Percentiles rank a stretch among this genome's conserved stretches.
These are phyloP conservation scores for Chaetogeoica ovagalla DNA, from an alignment of 2,888 invertebrate species.

Conservation along the genomic window DNA sequence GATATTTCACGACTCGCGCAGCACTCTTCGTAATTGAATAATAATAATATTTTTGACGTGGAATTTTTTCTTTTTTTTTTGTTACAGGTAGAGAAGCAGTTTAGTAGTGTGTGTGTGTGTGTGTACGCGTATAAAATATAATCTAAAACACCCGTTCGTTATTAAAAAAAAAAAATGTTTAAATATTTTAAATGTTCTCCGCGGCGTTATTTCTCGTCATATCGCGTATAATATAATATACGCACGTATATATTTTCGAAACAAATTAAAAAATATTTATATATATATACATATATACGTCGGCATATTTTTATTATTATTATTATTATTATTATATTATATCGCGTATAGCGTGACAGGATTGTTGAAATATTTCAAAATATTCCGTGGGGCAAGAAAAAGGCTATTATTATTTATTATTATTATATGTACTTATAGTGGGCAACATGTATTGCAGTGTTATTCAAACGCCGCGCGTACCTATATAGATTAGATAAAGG, in stretches of 20 bases:
- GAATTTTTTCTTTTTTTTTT: background rate
- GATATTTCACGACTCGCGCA: background rate
- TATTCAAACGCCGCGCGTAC: no score
- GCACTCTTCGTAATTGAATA: constrained; percentile 13
- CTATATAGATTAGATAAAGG: background rate
- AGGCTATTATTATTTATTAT: no score
- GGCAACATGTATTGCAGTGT: no score
- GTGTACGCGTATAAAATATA: no score
- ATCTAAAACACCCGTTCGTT: no score
- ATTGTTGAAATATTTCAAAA: background rate
- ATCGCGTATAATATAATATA: no score
- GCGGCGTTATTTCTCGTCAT: no score
- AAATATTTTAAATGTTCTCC: no score
- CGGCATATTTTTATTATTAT: no score
- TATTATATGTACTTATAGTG: no score
- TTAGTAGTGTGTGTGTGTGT: no score
- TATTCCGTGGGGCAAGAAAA: background rate
- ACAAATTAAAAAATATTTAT: background rate
- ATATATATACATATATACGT: background rate
- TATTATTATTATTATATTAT: background rate
- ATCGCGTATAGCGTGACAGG: background rate
- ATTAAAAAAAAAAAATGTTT: no score
- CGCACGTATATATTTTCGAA: background rate
- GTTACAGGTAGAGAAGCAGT: background rate
- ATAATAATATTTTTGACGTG: background rate